Evolutionary conservation across 2,113 vertebrate genomes (phyloP), one percentile per base, ranked within the genome.

Genomic region (Rhodinocichla rosea): DNA sequence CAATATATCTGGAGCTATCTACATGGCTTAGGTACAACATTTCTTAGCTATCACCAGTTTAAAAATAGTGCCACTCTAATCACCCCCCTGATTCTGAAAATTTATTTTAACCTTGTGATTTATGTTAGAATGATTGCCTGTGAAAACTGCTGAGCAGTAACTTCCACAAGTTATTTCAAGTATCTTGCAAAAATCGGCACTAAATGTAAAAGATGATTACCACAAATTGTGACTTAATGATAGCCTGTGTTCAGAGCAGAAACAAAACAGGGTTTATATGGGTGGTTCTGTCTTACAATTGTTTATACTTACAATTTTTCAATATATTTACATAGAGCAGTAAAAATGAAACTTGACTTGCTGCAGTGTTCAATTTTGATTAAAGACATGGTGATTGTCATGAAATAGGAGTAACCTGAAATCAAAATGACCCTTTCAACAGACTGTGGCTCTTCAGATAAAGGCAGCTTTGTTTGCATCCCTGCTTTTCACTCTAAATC

Each of bases 141-240:
- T 73, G 57, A 26, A 96, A 95, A 93, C 47, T 83, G 52, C 42
- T 69, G 68, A 92, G 44, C 64, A 70, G 71, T 89, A 87, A 30
- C 39, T 85, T 93, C 83, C 44, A 44, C 35, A 83, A 53, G 56
- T 90, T 91, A 84, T 95, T 92, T 95, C 70, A 92, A 90, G 45
- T 79, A 69, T 52, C 47, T 83, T 88, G 32, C 7, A 7, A 97
- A 96, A 90, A 89, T n/a, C 78, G 13, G 47, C n/a, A 47, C 47
- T 87, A 93, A 92, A 87, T 32, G 4, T 90, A 91, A 87, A 89
- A 95, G 83, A 73, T 53, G 40, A 94, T 93, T 92, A 87, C 80
- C 62, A 78, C 20, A 89, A 94, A 95, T 92, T 96, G 47, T 94
- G 79, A 85, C 56, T 96, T 92, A 96, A 95, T 87, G 68, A 92